Base-by-base conservation (phyloP, 2,888 invertebrate species). In the Drosophila demipolita region DNA sequence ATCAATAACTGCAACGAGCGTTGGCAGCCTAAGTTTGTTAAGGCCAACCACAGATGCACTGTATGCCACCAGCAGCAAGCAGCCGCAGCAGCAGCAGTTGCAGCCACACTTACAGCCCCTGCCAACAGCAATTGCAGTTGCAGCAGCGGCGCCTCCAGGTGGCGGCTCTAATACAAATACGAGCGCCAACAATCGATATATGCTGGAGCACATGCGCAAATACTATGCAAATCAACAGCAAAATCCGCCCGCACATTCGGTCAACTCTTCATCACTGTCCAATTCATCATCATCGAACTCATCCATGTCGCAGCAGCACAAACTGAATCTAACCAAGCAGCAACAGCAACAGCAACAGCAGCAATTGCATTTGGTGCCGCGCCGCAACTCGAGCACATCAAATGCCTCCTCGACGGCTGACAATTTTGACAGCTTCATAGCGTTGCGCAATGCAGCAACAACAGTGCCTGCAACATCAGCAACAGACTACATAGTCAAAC, bases 271-370 rank as follows among this genome's bases (percentile, higher is more conserved):
- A 12, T 92, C 92, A 32, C 66, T 92, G 23, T 92, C 92, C 55
- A 92, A 91, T 55, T 91, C 92, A 5, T 92, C 92, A 15, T 91
- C 92, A 26, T 92, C 92, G 35, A 91, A 91, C 60, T 92, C 92
- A 48, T 92, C 92, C 71, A 75, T 91, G 84, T 91, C 91, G 23
- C 53, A 54, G 73, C 87, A 88, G 20, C 85, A 87, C 15, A 80
- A 83, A 60, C 79, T 86, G 49, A 70, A 75, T n/a, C 74, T 82
- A 66, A 80, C 76, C 9, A 77, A 78, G 49, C 82, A 79, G 42
- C 80, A 80, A 15, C 87, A 78, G 53, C 66, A 78, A 15, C 84
- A 77, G 49, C 77, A 75, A 38, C 66, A 70, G 50, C 80, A 66
- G 49, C 71, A 67, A 60, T 77, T 78, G 57, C 83, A 82, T 80